Base-by-base conservation (phyloP, 1,140 invertebrate genomes). In the Procambarus virginalis region DNA sequence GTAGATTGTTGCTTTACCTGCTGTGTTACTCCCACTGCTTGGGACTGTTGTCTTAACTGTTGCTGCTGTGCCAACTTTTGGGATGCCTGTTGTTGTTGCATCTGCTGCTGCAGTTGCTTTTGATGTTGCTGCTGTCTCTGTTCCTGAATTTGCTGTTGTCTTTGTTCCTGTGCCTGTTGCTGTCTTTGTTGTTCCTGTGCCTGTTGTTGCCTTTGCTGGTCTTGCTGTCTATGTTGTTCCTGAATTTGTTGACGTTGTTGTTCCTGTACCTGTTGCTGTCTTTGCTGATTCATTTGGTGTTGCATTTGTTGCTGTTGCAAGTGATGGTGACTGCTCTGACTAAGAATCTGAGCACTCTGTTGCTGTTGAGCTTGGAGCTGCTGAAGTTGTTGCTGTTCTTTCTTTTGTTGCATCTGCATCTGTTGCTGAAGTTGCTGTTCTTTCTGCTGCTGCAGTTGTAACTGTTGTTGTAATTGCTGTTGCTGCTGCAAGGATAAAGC, bases 71-170 rank as follows among this genome's bases (percentile, higher is more conserved):
- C 34, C 2, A 49, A 70, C 60, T 84, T 84, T 51, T 73, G 84
- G 22, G 64, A 51, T 86, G 70, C 20, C 60, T 91, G 90, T 34
- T 91, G 90, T 64, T 91, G 90, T 14, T 91, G 84, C 55, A 82
- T 68, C 12, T 22, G 46, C 51, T 81, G 82, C n/a, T 91, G 79
- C 58, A 55, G 80, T n/a, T 81, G 58, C 55, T 89, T 86, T 64
- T 84, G 81, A 34, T 84, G 86, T 58, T 84, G 81, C 5, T 84
- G 73, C n/a, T 55, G 51, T 12, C 51, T 55, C 51, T 55, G 51
- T 55, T 88, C 64, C 45, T 87, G 90, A 45, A 51, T 77, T 60
- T 86, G 90, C 51, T 91, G 90, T 45, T 87, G 91, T 73, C 86
- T 86, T 70, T 85, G 81, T 49, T 84, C 79, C n/a, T 91, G 91